phyloP scores from a whole-genome alignment of 2,113 vertebrate species.

The Hippocampus guttulatus region DNA sequence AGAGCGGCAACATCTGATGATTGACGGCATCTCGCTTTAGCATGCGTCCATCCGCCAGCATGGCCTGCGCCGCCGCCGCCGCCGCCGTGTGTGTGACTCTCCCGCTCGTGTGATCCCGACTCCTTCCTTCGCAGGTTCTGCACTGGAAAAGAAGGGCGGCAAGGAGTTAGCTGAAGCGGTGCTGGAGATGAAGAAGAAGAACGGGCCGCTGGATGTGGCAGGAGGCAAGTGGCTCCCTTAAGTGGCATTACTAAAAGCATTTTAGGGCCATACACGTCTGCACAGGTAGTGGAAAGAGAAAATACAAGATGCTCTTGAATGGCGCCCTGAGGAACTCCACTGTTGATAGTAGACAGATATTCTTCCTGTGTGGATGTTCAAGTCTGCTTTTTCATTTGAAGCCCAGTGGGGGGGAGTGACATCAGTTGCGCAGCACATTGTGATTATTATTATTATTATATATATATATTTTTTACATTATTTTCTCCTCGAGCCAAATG shows the following conservation, averaged over 20 bases:
- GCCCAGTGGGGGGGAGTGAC: too few relatives aligned
- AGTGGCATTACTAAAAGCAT: background rate
- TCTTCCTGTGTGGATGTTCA: too few relatives aligned
- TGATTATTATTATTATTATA: too few relatives aligned
- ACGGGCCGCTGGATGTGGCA: conserved; percentile 91
- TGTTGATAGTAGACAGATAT: too few relatives aligned
- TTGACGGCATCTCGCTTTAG: background rate
- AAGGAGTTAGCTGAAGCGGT: conserved; percentile 92
- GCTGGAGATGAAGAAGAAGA: conserved; percentile 91
- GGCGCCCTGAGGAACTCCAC: too few relatives aligned
- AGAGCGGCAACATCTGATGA: conserved; percentile 18
- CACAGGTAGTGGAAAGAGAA: too few relatives aligned
- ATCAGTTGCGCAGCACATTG: too few relatives aligned
- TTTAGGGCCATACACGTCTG: too few relatives aligned
- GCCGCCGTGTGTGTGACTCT: background rate
- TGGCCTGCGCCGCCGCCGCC: conserved; percentile 17
- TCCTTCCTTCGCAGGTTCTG: conserved; percentile 76
- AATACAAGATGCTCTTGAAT: too few relatives aligned
- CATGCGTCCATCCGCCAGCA: conserved; percentile 26
- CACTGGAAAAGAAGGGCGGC: conserved; percentile 95
- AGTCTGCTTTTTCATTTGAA: too few relatives aligned
- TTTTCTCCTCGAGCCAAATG: background rate
- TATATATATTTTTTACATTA: too few relatives aligned
- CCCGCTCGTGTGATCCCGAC: conserved; percentile 18
- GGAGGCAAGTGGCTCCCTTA: conserved; percentile 75